Evolutionary conservation across 2,797 vertebrate species (phyloP), one percentile per base, ranked within the genome.

Genomic region (Arnoldichthys spilopterus): DNA sequence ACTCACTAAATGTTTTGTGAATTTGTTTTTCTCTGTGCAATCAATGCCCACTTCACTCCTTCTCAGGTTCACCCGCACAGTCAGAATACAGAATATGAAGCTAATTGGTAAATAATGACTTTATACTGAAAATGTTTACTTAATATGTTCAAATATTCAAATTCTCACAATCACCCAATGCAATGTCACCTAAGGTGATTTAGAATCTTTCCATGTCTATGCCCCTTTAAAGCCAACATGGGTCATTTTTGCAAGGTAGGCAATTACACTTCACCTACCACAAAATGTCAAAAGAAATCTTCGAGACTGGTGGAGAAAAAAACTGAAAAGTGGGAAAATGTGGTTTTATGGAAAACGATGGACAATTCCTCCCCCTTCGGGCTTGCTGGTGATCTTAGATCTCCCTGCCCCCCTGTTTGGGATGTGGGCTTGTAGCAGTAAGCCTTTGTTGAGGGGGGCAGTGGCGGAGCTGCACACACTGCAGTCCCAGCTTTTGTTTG

Each of bases 401-500:
- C n/a, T 13, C 62, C 62, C 62, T 13, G 20, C 62, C 62, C 62
- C 62, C 62, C 34, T 22, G 9, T 13, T 22, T 22, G 40, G 11
- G 62, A 40, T 12, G 34, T n/a, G 34, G 34, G 34, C 22, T 9
- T n/a, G 62, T 3, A 37, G 62, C 62, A 64, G 62, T n/a, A 12
- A 4, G 62, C 9, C 72, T 37, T 61, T 67, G 81, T 28, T 78
- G 53, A 71, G 43, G 72, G 43, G 72, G 76, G 78, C 58, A 69
- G 66, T 22, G 20, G 28, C 67, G 11, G 0, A 2, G 2, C 9
- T 1, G 62, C 47, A 32, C 47, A 30, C 22, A 7, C 18, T 20
- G 66, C 45, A 51, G 18, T 53, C 26, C 47, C 11, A 34, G 47
- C 67, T 74, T 78, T 79, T 79, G 76, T 79, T 76, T 71, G 12